These are phyloP conservation scores for Trachelus troglodyta DNA, from an alignment of 2,888 invertebrate species.

Conservation along the genomic window DNA sequence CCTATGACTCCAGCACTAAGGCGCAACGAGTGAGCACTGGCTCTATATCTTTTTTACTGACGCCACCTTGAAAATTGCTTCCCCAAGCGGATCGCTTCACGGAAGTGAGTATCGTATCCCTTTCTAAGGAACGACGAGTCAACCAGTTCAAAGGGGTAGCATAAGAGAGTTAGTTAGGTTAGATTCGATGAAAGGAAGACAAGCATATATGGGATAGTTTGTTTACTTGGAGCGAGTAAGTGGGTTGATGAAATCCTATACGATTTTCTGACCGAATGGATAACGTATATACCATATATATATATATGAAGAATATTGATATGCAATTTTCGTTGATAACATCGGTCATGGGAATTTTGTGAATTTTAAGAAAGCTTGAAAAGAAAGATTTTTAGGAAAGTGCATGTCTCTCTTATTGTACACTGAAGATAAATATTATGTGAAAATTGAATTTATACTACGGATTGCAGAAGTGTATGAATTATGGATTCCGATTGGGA, in stretches of 20 bases:
- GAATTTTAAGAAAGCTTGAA: neutral
- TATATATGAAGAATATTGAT: neutral
- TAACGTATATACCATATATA: neutral
- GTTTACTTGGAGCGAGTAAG: neutral
- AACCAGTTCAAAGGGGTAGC: neutral
- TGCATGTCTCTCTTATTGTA: neutral
- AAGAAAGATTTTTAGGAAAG: neutral
- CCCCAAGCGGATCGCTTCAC: constrained; percentile 3
- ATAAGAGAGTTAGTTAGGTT: neutral
- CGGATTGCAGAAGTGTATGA: neutral
- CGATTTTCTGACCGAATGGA: neutral
- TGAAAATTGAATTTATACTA: neutral
- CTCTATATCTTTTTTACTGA: neutral
- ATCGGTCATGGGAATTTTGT: neutral
- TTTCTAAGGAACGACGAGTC: neutral
- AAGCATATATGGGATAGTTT: neutral
- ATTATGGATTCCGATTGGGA: neutral
- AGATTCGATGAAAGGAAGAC: neutral
- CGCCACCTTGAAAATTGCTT: neutral
- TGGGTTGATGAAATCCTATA: neutral
- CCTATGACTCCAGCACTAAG: neutral
- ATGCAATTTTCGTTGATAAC: neutral
- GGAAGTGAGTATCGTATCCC: constrained; percentile 5
- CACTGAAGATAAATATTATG: neutral
- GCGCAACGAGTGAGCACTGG: neutral